These are phyloP conservation scores for Gephyroberyx darwinii DNA, from an alignment of 2,797 vertebrate genomes.

Conservation along the genomic window DNA sequence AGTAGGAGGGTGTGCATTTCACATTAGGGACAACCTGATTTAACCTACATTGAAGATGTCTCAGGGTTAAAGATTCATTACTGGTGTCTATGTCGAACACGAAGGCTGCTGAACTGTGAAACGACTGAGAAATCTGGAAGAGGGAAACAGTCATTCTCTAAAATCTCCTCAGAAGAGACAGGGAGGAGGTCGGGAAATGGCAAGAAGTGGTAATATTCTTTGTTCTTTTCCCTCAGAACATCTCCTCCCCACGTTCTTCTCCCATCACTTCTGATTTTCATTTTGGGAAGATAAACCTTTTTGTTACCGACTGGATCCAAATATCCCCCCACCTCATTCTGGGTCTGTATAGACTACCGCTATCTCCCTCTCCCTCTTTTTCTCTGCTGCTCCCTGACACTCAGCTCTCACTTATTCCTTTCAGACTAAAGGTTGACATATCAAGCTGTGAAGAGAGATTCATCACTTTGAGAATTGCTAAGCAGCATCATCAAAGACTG, in stretches of 20 bases:
- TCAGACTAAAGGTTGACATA: conserved; percentile 58
- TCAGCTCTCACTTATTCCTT: conserved; percentile 10
- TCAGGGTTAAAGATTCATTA: conserved; percentile 49
- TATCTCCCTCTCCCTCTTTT: conserved; percentile 27
- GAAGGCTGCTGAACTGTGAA: conserved; percentile 26
- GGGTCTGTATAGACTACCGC: conserved; percentile 49
- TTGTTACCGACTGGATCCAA: conserved; percentile 67
- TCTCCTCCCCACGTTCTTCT: conserved; percentile 69
- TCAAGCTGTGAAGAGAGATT: conserved; percentile 60
- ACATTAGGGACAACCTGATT: conserved; percentile 24
- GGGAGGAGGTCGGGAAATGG: background rate
- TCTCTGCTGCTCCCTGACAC: conserved; percentile 9
- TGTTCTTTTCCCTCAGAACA: conserved; percentile 39
- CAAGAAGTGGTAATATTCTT: conserved; percentile 52
- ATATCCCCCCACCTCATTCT: conserved; percentile 63
- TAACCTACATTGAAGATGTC: conserved; percentile 36
- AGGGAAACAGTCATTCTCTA: background rate
- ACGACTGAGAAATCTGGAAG: conserved; percentile 12
- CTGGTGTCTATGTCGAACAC: conserved; percentile 26
- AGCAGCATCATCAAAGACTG: conserved; percentile 46
- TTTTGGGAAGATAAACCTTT: conserved; percentile 67
- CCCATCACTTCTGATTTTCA: conserved; percentile 71
- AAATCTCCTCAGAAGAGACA: conserved; percentile 32
- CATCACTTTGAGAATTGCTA: conserved; percentile 54
- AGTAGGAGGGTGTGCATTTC: conserved; percentile 20